Evolutionary conservation across 2,113 vertebrate genomes (phyloP).

Genomic region (Jaculus jaculus): DNA sequence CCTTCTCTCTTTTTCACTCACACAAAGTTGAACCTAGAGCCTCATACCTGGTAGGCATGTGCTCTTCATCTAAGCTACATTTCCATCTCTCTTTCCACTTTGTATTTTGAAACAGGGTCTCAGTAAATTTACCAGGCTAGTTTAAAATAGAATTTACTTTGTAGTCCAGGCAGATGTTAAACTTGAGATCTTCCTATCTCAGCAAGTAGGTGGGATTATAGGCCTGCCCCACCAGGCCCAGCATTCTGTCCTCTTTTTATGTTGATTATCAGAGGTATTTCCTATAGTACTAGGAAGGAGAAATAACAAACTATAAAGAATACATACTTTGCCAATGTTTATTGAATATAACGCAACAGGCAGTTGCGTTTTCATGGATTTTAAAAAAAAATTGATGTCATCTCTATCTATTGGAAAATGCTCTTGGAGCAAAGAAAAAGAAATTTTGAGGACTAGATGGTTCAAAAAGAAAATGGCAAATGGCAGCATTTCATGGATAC

Average conservation of each 20-base stretch:
- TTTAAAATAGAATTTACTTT: not conserved
- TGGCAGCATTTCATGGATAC: not conserved
- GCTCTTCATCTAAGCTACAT: no score
- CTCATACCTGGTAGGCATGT: no score
- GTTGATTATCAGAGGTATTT: not conserved
- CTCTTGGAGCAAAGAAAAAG: no score
- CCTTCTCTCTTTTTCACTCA: no score
- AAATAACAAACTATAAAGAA: slow-evolving; percentile 24
- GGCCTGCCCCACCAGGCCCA: not conserved
- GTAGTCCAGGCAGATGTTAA: not conserved
- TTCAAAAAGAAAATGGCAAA: slow-evolving; percentile 76
- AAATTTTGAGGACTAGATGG: slow-evolving; percentile 49
- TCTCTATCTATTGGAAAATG: no score
- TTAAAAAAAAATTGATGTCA: slow-evolving; percentile 51
- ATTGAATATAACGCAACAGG: slow-evolving; percentile 41
- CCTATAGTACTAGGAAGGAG: not conserved
- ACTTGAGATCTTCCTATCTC: not conserved
- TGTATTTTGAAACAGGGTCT: not conserved
- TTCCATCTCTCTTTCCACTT: no score
- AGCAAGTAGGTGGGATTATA: no score
- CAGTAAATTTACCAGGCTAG: not conserved
- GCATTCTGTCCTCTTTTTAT: not conserved
- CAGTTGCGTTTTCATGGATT: not conserved
- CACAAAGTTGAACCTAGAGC: no score
- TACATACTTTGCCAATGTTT: not conserved